Evolutionary conservation across 2,113 vertebrate genomes (phyloP).

Genomic region (Collichthys lucidus): DNA sequence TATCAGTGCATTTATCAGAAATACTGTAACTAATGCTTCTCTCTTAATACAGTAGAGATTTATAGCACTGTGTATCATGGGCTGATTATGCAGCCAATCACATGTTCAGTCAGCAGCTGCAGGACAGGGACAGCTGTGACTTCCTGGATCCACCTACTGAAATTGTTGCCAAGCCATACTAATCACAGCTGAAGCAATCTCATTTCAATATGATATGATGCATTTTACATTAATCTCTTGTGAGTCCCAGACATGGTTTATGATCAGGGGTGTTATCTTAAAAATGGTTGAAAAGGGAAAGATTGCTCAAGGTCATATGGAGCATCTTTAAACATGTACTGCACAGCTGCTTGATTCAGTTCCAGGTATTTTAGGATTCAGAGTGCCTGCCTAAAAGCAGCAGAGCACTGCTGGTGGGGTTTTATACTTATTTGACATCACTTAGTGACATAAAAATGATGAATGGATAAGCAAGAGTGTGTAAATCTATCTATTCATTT

Average conservation of each 20-base stretch:
- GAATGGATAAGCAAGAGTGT: not conserved
- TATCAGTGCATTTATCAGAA: slow-evolving; percentile 33
- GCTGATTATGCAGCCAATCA: slow-evolving; percentile 49
- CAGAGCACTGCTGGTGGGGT: not conserved
- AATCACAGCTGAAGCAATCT: slow-evolving; percentile 63
- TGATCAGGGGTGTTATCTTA: slow-evolving; percentile 10
- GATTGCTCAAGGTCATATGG: slow-evolving; percentile 8
- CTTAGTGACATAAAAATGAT: slow-evolving; percentile 40
- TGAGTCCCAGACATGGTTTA: slow-evolving; percentile 26
- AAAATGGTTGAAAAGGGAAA: slow-evolving; percentile 23
- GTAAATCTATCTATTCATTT: slow-evolving; percentile 33
- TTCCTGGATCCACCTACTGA: slow-evolving; percentile 70
- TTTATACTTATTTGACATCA: slow-evolving; percentile 13
- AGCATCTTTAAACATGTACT: slow-evolving; percentile 37
- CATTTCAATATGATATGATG: slow-evolving; percentile 49
- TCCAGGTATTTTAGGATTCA: slow-evolving; percentile 45
- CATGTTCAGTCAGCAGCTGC: slow-evolving; percentile 66
- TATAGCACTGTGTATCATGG: slow-evolving; percentile 27
- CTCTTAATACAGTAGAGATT: slow-evolving; percentile 25
- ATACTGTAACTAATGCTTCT: slow-evolving; percentile 24
- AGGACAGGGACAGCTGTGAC: slow-evolving; percentile 70
- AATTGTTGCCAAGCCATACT: slow-evolving; percentile 64
- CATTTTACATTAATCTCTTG: slow-evolving; percentile 24
- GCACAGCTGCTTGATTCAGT: slow-evolving; percentile 30
- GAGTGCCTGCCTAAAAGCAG: slow-evolving; percentile 30